A percentile compares a stretch with the other conserved stretches of the same genome.
Conservation (phyloP, 2,888 invertebrate genomes). For the Pogonocherus hispidulus region DNA sequence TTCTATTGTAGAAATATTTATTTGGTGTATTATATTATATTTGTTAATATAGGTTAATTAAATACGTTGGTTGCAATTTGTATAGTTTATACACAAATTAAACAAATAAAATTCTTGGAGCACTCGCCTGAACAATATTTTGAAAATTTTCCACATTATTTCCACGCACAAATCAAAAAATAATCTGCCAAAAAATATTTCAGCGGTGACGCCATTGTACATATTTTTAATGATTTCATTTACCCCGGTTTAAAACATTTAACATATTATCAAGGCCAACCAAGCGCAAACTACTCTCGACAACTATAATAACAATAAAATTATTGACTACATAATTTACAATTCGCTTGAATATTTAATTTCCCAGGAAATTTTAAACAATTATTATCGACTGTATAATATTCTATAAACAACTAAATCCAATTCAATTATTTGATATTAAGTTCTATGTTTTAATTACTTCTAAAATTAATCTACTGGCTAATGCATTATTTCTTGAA, state of each 20-base stretch:
- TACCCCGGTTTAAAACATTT: conserved; percentile 15
- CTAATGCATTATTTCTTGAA: no score
- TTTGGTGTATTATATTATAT: no score
- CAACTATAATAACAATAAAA: not conserved
- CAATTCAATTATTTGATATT: no score
- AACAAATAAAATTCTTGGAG: no score
- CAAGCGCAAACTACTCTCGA: not conserved
- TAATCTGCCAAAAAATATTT: not conserved
- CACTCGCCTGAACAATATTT: no score
- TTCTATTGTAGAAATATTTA: no score
- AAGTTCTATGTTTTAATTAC: no score
- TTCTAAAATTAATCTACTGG: no score
- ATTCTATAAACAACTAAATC: conserved; percentile 13
- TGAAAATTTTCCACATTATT: no score
- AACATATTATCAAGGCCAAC: conserved; percentile 24
- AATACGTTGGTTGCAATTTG: no score
- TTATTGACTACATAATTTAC: not conserved
- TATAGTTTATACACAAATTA: no score
- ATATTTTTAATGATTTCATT: conserved; percentile 14
- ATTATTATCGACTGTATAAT: not conserved
- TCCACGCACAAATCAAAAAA: not conserved
- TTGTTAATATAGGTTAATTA: no score
- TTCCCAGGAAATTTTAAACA: not conserved
- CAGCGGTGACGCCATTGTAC: not conserved
- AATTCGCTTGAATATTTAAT: not conserved